Conservation (phyloP, 2,113 vertebrate genomes). For the Phaethon lepturus region DNA sequence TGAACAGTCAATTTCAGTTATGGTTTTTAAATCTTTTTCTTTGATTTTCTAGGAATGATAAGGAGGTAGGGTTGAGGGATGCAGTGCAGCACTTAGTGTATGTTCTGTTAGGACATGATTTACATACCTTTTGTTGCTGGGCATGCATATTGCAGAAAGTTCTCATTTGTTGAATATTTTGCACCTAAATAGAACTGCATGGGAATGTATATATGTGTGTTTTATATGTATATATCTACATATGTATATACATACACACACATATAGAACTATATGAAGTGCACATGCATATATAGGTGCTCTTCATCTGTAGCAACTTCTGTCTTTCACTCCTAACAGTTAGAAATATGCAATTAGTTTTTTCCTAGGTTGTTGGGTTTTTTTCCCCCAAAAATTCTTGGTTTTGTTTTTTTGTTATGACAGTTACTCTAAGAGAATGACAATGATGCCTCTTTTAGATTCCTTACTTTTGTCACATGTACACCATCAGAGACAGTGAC, state of each 20-base stretch:
- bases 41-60: neutral
- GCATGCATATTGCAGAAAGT: neutral
- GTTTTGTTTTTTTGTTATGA: neutral
- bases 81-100: neutral
- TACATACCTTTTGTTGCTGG: neutral
- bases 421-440: neutral
- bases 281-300: too few relatives aligned
- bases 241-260: neutral
- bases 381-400: neutral
- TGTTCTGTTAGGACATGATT: neutral
- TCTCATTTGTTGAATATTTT: neutral
- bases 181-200: neutral
- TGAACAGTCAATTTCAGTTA: neutral
- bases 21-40: neutral
- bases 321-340: neutral
- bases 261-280: neutral
- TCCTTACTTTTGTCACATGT: neutral
- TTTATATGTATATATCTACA: neutral
- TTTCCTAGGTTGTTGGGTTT: neutral
- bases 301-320: neutral
- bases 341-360: neutral
- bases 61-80: neutral
- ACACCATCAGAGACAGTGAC: neutral
- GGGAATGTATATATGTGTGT: neutral
- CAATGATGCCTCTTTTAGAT: neutral